Percentiles rank a stretch among this genome's conserved stretches.
Evolutionary conservation across 2,888 invertebrate species (phyloP).

Genomic region (Ectemnius lituratus): DNA sequence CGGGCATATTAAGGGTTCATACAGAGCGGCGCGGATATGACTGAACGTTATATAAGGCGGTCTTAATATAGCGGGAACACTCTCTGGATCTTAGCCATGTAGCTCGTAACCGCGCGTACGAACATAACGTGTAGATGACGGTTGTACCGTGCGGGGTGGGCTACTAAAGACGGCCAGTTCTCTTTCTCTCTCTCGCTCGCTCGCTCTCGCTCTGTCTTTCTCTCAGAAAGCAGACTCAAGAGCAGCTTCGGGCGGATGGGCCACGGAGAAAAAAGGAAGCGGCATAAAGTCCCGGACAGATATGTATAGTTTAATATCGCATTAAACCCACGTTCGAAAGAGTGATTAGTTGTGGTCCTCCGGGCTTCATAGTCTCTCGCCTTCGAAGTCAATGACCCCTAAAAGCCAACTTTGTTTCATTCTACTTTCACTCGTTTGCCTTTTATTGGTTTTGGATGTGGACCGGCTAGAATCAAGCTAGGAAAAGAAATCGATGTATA

Average conservation of each 20-base stretch:
- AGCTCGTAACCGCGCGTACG: constrained; percentile 51
- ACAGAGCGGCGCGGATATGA: constrained; percentile 57
- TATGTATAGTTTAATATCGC: constrained; percentile 35
- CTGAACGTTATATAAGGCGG: constrained; percentile 67
- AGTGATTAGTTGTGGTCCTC: constrained; percentile 19
- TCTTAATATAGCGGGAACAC: constrained; percentile 70
- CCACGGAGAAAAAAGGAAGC: not conserved
- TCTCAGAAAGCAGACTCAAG: not conserved
- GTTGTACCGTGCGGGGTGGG: constrained; percentile 21
- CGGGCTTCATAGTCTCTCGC: not conserved
- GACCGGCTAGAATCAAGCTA: no score
- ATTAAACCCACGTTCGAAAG: constrained; percentile 23
- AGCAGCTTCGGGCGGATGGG: not conserved
- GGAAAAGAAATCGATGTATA: no score
- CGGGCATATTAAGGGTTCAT: constrained; percentile 55
- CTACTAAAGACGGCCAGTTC: no score
- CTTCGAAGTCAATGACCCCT: not conserved
- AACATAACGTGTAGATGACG: constrained; percentile 37
- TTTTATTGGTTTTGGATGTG: no score
- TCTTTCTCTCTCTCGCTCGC: no score
- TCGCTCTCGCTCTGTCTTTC: no score
- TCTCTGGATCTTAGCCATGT: constrained; percentile 70
- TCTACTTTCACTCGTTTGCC: no score
- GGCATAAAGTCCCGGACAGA: constrained; percentile 21
- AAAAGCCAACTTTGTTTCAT: not conserved